Evolutionary conservation across 2,888 invertebrate species (phyloP).

Genomic region (Orchesella flavescens): DNA sequence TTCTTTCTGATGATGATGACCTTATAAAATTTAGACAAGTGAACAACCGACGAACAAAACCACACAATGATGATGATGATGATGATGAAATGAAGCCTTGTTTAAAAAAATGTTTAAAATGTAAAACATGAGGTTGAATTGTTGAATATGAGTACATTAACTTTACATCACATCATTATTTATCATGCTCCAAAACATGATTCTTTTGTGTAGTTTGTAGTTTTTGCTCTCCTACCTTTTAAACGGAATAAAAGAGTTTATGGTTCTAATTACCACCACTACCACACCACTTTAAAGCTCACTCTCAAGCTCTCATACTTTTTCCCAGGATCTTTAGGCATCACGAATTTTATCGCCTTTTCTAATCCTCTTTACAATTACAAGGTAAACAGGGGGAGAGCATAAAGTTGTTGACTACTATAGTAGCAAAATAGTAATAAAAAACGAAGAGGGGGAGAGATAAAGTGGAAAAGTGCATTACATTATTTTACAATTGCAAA

Average conservation of each 20-base stretch:
- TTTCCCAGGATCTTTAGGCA: conserved; percentile 19
- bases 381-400: conserved; percentile 9
- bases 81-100: too few species aligned
- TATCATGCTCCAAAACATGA: conserved; percentile 25
- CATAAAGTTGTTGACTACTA: too few species aligned
- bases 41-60: conserved; percentile 29
- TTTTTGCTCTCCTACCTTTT: too few species aligned
- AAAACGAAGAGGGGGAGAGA: not conserved
- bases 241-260: not conserved
- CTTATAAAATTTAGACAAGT: conserved; percentile 42
- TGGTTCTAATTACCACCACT: conserved; percentile 14
- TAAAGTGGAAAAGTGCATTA: not conserved
- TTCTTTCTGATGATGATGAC: conserved; percentile 44
- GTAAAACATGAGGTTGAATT: too few species aligned
- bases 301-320: not conserved
- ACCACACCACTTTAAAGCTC: too few species aligned
- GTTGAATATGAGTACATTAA: too few species aligned
- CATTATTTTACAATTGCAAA: not conserved
- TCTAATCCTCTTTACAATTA: not conserved
- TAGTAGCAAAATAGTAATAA: too few species aligned
- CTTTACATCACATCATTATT: not conserved
- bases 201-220: conserved; percentile 3
- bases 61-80: not conserved
- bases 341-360: conserved; percentile 13
- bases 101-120: not conserved